Conservation (phyloP, 1,140 invertebrate species). For the Carcinoscorpius rotundicauda region DNA sequence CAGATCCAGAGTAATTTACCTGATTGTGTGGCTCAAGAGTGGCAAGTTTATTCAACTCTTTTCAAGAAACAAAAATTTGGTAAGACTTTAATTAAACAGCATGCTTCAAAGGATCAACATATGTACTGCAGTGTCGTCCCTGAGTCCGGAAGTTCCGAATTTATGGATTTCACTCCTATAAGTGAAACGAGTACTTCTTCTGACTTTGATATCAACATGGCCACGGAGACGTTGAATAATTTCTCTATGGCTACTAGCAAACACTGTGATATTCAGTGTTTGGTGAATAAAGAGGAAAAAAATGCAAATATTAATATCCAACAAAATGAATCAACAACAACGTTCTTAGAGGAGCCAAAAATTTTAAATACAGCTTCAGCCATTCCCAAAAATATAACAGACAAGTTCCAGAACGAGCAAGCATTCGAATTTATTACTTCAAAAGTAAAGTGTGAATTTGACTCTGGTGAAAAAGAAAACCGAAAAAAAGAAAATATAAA, state of each 20-base stretch:
- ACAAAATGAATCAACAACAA: neutral
- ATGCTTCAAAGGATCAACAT: no score
- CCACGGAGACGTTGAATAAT: neutral
- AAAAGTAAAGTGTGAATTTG: neutral
- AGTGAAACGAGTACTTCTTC: no score
- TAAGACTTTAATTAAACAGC: no score
- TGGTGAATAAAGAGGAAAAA: neutral
- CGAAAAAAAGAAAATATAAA: neutral
- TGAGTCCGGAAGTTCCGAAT: no score
- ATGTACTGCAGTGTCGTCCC: no score
- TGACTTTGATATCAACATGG: no score
- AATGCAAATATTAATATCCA: neutral
- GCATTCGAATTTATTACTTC: neutral
- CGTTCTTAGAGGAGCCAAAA: neutral
- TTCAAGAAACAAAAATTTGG: no score
- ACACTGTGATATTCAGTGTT: slow-evolving; percentile 1
- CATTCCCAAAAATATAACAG: neutral
- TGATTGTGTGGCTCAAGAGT: no score
- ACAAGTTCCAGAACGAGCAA: neutral
- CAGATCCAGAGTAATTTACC: no score
- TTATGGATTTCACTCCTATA: no score
- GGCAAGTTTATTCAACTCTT: no score
- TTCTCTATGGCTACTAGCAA: neutral
- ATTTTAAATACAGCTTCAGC: neutral
- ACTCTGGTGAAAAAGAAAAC: neutral